Evolutionary conservation across 1,140 invertebrate genomes (phyloP), one percentile per base, ranked within the genome.

Genomic region (Tribolium madens): DNA sequence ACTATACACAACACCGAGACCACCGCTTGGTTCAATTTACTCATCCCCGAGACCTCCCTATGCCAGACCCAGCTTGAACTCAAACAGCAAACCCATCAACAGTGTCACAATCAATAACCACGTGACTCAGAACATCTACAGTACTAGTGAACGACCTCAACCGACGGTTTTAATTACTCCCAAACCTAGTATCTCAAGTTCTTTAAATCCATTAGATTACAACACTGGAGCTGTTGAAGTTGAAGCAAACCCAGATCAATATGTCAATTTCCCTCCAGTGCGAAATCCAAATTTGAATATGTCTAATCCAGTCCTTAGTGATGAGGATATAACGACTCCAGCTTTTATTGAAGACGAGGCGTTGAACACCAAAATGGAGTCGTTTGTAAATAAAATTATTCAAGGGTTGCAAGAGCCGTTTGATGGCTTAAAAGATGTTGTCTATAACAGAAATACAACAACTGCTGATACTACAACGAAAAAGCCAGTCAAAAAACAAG

Each of bases 251-350:
- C 88, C 91, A 0, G 91, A 94, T 77, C 92, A 94, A 74, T 84
- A 92, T 3, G 91, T 92, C 13, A 94, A 94, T 78, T 95, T 95
- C 85, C 94, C 94, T 21, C 94, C 94, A 0, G 94, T 94, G 1
- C 89, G 93, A 68, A 94, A 95, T 84, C 94, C 94, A 0, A 92
- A 93, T 86, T 85, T 94, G 0, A 95, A 94, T 73, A 90, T 90
- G 73, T 92, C 92, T 0, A 87, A 86, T 2, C 86, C 1, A 85
- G 89, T 89, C 1, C 85, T 88, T 1, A 87, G 85, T 9, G 86
- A 87, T 85, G 64, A 83, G 81, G 52, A 93, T 31, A 84, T 91
- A 9, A 91, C 92, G 5, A 94, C 93, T 0, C 92, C 93, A 0
- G 87, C 88, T 1, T 91, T 93, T 69, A 89, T 93, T 71, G 92